Conservation (phyloP, 1,140 invertebrate genomes). For the Amyelois transitella region DNA sequence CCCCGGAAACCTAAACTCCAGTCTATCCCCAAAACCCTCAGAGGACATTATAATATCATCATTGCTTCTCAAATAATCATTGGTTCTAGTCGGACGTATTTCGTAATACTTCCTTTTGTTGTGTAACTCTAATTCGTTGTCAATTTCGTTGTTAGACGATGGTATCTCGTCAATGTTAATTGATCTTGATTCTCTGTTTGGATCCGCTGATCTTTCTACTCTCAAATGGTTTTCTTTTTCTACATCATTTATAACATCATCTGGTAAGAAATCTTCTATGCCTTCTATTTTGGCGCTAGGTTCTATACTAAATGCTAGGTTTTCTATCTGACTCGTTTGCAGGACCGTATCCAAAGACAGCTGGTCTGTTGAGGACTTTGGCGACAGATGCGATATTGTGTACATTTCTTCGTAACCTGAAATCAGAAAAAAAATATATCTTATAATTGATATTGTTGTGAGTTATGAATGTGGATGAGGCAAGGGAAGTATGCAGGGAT, state of each 20-base stretch:
- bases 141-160: constrained; percentile 61
- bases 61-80: constrained; percentile 32
- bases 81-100: constrained; percentile 65
- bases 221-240: constrained; percentile 42
- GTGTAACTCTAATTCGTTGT: constrained; percentile 64
- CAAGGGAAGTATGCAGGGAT: too few relatives aligned
- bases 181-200: constrained; percentile 51
- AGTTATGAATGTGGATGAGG: too few relatives aligned
- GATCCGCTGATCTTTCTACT: constrained; percentile 58
- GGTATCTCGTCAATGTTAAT: constrained; percentile 59
- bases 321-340: constrained; percentile 51
- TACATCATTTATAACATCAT: constrained; percentile 33
- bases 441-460: background rate
- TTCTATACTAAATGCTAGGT: constrained; percentile 62
- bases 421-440: constrained; percentile 26
- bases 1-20: constrained; percentile 77
- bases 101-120: constrained; percentile 67
- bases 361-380: constrained; percentile 63
- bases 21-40: constrained; percentile 50
- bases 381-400: constrained; percentile 76
- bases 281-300: constrained; percentile 56
- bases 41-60: constrained; percentile 53
- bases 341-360: constrained; percentile 26
- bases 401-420: constrained; percentile 72
- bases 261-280: constrained; percentile 35